phyloP scores from a whole-genome alignment of 2,797 vertebrate genomes.

The Eulemur albifrons region DNA sequence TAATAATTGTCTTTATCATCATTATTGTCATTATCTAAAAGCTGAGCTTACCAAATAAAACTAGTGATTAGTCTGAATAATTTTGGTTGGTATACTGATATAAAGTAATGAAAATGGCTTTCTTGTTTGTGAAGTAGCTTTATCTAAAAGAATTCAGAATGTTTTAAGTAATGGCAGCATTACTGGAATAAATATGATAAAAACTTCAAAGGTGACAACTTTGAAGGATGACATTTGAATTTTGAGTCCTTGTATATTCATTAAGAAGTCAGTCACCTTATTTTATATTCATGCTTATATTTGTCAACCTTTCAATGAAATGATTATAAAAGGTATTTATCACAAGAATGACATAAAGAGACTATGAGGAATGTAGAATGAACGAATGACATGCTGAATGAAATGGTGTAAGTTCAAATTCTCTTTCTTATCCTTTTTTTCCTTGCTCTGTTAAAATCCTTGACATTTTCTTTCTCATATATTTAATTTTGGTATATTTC shows the following conservation, averaged over 20 bases:
- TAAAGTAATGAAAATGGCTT: constrained; percentile 13
- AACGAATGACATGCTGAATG: background rate
- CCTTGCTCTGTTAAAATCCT: background rate
- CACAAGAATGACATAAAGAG: background rate
- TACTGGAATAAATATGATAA: constrained; percentile 18
- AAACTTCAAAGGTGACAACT: constrained; percentile 7
- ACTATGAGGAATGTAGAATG: background rate
- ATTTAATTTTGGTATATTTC: constrained; percentile 30
- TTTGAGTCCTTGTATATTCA: constrained; percentile 13
- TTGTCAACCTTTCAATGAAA: background rate
- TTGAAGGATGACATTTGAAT: constrained; percentile 37
- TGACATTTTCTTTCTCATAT: constrained; percentile 1
- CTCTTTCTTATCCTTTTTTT: background rate
- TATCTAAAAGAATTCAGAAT: constrained; percentile 22
- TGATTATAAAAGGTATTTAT: background rate
- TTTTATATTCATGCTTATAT: constrained; percentile 25
- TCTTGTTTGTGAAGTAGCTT: constrained; percentile 17
- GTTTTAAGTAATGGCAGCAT: background rate
- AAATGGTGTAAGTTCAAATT: background rate
- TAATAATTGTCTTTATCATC: background rate
- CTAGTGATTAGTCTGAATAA: background rate
- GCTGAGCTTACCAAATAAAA: background rate
- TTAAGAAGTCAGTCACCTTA: background rate
- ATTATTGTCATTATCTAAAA: background rate
- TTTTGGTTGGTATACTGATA: background rate